Conservation (phyloP, 1,140 invertebrate species). For the Chymomyza costata region DNA sequence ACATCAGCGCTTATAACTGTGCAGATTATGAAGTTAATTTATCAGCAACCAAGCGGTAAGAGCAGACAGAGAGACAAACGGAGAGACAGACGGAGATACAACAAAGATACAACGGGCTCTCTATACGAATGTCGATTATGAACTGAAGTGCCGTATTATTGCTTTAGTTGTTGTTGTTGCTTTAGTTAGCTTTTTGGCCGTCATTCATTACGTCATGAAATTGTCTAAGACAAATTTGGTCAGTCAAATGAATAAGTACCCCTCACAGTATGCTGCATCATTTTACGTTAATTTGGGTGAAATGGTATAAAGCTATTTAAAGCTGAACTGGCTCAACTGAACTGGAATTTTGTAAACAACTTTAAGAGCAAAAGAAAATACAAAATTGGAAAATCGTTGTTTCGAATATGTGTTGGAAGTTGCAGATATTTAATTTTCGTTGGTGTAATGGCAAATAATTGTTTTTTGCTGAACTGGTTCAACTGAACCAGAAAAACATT, state of each 20-base stretch:
- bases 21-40: constrained; percentile 73
- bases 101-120: background rate
- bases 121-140: constrained; percentile 41
- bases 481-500: too few relatives aligned
- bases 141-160: constrained; percentile 20
- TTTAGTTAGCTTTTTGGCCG: constrained; percentile 55
- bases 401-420: too few relatives aligned
- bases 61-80: constrained; percentile 45
- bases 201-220: constrained; percentile 71
- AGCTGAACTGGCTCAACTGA: too few relatives aligned
- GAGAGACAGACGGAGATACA: constrained; percentile 15
- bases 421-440: too few relatives aligned
- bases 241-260: constrained; percentile 65
- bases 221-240: constrained; percentile 63
- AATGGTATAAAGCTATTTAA: too few relatives aligned
- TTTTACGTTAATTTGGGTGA: too few relatives aligned
- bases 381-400: too few relatives aligned
- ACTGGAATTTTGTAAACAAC: too few relatives aligned
- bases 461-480: too few relatives aligned
- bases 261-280: too few relatives aligned
- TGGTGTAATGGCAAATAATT: too few relatives aligned
- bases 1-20: constrained; percentile 72
- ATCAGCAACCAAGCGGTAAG: constrained; percentile 67
- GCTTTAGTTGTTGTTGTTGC: constrained; percentile 25
- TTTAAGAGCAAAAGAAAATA: too few relatives aligned